Evolutionary conservation across 2,888 invertebrate species (phyloP).

Genomic region (Empis livida): DNA sequence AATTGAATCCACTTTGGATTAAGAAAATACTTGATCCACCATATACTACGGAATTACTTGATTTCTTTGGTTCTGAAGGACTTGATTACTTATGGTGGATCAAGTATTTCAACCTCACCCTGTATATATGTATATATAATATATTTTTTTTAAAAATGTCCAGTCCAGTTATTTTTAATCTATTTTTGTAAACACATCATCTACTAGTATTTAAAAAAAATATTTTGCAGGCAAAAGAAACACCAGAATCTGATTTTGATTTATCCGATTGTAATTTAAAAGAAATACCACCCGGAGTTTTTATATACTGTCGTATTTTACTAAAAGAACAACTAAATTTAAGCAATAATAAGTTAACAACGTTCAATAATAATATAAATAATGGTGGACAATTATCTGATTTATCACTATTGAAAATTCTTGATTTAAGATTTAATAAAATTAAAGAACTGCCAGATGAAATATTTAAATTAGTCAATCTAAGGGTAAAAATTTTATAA

Average conservation of each 20-base stretch:
- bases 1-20: too few species aligned
- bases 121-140: too few species aligned
- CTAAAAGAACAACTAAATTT: conserved; percentile 57
- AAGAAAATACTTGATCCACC: too few species aligned
- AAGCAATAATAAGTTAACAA: conserved; percentile 54
- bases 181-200: too few species aligned
- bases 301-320: conserved; percentile 67
- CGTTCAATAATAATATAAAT: conserved; percentile 45
- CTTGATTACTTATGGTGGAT: too few species aligned
- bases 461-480: conserved; percentile 48
- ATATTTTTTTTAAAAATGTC: too few species aligned
- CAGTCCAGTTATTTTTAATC: too few species aligned
- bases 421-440: conserved; percentile 54
- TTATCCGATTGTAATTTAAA: conserved; percentile 63
- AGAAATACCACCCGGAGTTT: conserved; percentile 63
- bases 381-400: conserved; percentile 57
- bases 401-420: conserved; percentile 48
- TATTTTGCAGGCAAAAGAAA: conserved; percentile 42
- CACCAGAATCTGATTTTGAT: conserved; percentile 70
- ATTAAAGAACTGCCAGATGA: conserved; percentile 50
- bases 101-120: too few species aligned
- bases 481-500: conserved; percentile 41
- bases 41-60: too few species aligned
- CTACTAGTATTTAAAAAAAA: background rate
- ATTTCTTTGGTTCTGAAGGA: too few species aligned